Evolutionary conservation across 2,888 invertebrate species (phyloP), one percentile per base, ranked within the genome.

Genomic region (Polia nebulosa): DNA sequence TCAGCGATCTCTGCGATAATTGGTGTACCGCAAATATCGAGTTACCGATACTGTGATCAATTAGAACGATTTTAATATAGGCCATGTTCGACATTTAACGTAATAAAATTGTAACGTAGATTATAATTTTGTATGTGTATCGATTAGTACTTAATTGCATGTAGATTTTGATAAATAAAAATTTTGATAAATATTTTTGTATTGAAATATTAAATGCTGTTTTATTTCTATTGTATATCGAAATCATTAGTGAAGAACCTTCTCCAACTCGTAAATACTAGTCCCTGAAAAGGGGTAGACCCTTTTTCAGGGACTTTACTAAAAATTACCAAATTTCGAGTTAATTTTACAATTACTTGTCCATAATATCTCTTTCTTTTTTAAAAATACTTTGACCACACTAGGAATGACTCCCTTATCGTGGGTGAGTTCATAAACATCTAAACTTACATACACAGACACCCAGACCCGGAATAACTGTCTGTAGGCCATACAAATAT

Each of bases 31-130:
- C 73, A 78, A 83, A 72, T 72, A 79, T 76, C 75, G 67, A 88
- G 92, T 92, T 92, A 92, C 93, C 93, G 87, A 85, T 87, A 87
- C 90, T 93, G 93, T 92, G 92, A 93, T 93, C 86, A 85, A 87
- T 86, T 87, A 87, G 80, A 81, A 84, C 78, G 77, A 81, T 81
- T 85, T 55, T 85, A 86, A 84, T 85, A 85, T 80, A 90, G 82
- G 85, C 85, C 84, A 85, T 70, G 78, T 74, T 70, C 66, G 52
- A 77, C 84, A 83, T 81, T 64, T 73, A 65, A 78, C 63, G 56
- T 83, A 78, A 79, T 84, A 51, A 75, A 78, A 72, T 62, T 70
- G 51, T 76, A 80, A 76, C 45, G 20, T 79, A 81, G 76, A 78
- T 72, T 72, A 65, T 82, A 67, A 68, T 80, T 67, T 81, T 71